Conservation (phyloP, 1,140 invertebrate genomes). For the Gonatopus flavifemur region DNA sequence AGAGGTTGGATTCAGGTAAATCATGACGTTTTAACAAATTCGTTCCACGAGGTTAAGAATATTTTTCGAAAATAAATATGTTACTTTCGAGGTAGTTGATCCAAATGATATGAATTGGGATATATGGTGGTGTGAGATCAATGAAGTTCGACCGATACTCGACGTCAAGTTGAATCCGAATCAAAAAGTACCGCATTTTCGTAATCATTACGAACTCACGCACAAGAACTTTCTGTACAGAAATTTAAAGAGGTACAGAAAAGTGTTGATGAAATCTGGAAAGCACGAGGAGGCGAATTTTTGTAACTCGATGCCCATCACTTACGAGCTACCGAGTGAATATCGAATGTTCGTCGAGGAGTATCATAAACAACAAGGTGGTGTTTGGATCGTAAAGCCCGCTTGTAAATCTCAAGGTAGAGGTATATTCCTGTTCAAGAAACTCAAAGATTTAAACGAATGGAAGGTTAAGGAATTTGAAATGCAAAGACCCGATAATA, state of each 20-base stretch:
- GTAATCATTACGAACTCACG: constrained; percentile 65
- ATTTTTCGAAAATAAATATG: too few species aligned
- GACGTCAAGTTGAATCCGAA: constrained; percentile 33
- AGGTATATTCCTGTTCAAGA: constrained; percentile 66
- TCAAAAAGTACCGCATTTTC: constrained; percentile 54
- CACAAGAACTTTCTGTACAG: constrained; percentile 65
- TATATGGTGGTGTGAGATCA: constrained; percentile 56
- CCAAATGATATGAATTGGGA: constrained; percentile 43
- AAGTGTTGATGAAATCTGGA: constrained; percentile 30
- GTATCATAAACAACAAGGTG: constrained; percentile 58
- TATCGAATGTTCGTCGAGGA: constrained; percentile 61
- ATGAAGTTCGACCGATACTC: constrained; percentile 33
- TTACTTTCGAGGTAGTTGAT: constrained; percentile 24
- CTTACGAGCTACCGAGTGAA: constrained; percentile 57
- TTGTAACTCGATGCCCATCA: constrained; percentile 52
- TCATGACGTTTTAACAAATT: too few species aligned
- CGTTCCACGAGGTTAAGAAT: too few species aligned
- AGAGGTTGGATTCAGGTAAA: constrained; percentile 45
- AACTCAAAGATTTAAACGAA: constrained; percentile 46
- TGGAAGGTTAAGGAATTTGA: constrained; percentile 36
- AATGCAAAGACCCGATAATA: constrained; percentile 6
- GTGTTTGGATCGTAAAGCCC: constrained; percentile 68
- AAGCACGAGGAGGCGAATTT: constrained; percentile 44
- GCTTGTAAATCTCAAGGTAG: constrained; percentile 55
- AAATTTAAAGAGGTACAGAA: constrained; percentile 61